These are phyloP conservation scores for Popillia japonica DNA, from an alignment of 1,140 invertebrate species.

Conservation along the genomic window DNA sequence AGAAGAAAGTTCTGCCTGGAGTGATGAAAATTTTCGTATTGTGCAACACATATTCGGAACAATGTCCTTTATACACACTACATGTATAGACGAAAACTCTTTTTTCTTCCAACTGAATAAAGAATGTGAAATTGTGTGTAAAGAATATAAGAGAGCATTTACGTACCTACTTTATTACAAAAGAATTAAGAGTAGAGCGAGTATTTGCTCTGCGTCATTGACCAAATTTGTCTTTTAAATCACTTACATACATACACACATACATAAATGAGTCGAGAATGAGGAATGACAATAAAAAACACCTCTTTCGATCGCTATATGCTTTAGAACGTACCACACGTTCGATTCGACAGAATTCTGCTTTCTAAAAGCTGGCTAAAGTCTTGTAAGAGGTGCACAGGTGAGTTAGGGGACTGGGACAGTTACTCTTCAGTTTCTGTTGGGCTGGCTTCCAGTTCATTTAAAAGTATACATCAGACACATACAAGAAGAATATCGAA, in stretches of 20 bases:
- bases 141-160: background rate
- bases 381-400: conserved; percentile 37
- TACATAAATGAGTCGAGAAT: conserved; percentile 29
- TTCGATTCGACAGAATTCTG: conserved; percentile 32
- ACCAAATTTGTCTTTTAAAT: conserved; percentile 20
- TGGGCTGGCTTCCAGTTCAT: conserved; percentile 34
- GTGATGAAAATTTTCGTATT: conserved; percentile 6
- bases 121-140: conserved; percentile 20
- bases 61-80: background rate
- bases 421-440: conserved; percentile 36
- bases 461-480: conserved; percentile 26
- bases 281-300: conserved; percentile 27
- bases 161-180: background rate
- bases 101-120: background rate
- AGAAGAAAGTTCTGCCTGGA: conserved; percentile 4
- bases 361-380: conserved; percentile 39
- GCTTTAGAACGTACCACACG: background rate
- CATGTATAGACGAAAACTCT: background rate
- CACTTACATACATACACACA: conserved; percentile 1
- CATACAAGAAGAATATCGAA: conserved; percentile 25
- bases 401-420: conserved; percentile 36
- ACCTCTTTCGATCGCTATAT: conserved; percentile 17
- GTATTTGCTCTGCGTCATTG: background rate
- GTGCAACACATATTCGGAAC: conserved; percentile 24
- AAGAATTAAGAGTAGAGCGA: background rate